Percentiles rank a stretch among this genome's conserved stretches.
Evolutionary conservation across 2,113 vertebrate species (phyloP).

Genomic region (Todiramphus saurophagus): DNA sequence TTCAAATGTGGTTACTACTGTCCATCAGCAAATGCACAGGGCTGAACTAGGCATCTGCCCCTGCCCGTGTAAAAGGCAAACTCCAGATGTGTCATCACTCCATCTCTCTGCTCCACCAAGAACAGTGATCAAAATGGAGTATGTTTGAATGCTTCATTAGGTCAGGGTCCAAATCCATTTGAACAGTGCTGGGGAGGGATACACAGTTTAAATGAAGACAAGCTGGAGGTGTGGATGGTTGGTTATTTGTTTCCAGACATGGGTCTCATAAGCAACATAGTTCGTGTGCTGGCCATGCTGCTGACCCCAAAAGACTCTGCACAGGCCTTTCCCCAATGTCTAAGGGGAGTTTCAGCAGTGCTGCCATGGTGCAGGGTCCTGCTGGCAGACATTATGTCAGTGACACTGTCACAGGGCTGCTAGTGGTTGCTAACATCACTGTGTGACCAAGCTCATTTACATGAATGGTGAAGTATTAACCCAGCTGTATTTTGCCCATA

Average conservation of each 20-base stretch:
- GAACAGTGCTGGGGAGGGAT: not conserved
- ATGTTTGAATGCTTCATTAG: not conserved
- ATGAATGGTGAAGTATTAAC: not conserved
- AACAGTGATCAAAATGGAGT: not conserved
- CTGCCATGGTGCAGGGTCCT: not conserved
- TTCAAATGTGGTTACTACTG: not conserved
- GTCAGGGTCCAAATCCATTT: not conserved
- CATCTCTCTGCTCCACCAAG: not conserved
- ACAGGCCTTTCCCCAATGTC: not conserved
- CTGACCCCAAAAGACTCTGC: not conserved
- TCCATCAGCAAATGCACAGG: not conserved
- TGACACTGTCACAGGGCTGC: not conserved
- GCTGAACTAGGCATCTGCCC: not conserved
- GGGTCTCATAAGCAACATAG: not conserved
- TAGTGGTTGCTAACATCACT: not conserved
- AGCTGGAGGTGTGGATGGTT: not conserved
- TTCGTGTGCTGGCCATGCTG: not conserved
- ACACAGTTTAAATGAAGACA: not conserved
- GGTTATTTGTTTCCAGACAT: not conserved
- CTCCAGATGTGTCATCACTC: not conserved
- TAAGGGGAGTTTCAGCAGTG: not conserved
- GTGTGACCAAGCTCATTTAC: not conserved
- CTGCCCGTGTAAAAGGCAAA: not conserved
- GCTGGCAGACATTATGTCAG: not conserved
- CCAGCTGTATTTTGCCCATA: not conserved